These are phyloP conservation scores for Gopherus evgoodei DNA, from an alignment of 2,113 vertebrate species.

Conservation along the genomic window DNA sequence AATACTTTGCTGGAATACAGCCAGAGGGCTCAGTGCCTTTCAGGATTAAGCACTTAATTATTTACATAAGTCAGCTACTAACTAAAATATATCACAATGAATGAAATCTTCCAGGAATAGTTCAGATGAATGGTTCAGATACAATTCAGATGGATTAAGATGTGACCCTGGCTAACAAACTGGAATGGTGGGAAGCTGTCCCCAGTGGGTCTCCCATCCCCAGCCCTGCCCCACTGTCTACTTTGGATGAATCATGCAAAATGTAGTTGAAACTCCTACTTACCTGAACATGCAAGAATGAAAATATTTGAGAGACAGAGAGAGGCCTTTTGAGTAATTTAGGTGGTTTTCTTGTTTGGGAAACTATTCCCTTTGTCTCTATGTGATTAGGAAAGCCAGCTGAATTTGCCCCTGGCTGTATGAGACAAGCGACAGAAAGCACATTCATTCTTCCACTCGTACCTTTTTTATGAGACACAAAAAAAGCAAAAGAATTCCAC, in stretches of 20 bases:
- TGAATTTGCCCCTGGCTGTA: slow-evolving; percentile 53
- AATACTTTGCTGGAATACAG: slow-evolving; percentile 25
- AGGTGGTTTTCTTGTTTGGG: slow-evolving; percentile 70
- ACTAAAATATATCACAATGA: not conserved
- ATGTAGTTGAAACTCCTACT: slow-evolving; percentile 54
- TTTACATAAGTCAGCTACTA: not conserved
- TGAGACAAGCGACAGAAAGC: slow-evolving; percentile 46
- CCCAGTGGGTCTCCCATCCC: not conserved
- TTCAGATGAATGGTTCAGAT: not conserved
- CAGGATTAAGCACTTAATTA: not conserved
- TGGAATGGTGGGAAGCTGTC: not conserved
- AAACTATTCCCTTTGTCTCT: slow-evolving; percentile 67
- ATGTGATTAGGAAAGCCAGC: slow-evolving; percentile 66
- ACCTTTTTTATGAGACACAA: not conserved
- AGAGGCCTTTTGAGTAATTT: slow-evolving; percentile 64
- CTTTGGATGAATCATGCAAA: slow-evolving; percentile 58
- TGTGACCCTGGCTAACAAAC: rapidly evolving
- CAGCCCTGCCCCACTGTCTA: not conserved
- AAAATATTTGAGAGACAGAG: slow-evolving; percentile 39
- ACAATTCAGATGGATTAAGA: not conserved
- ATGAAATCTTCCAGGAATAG: not conserved
- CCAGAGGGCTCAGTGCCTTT: slow-evolving; percentile 41
- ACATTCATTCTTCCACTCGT: not conserved
- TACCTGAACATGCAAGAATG: slow-evolving; percentile 63
- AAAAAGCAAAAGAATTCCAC: slow-evolving; percentile 4